Evolutionary conservation across 2,797 vertebrate genomes (phyloP).

Genomic region (Euphonia xanthogaster): DNA sequence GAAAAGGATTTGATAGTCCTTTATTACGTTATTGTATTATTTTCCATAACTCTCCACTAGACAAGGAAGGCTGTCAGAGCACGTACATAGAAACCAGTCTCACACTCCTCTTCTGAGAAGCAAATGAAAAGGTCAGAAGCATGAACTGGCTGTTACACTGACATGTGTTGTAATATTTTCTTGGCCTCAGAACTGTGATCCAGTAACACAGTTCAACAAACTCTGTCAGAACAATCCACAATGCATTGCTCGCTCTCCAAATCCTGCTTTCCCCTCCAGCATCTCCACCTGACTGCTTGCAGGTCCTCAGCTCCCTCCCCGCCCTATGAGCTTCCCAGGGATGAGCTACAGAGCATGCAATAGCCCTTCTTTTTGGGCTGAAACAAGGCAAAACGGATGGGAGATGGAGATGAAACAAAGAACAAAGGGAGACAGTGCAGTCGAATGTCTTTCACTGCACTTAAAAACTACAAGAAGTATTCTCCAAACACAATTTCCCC

Average conservation of each 20-base stretch:
- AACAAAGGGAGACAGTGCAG: neutral
- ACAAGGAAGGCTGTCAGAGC: neutral
- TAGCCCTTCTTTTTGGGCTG: neutral
- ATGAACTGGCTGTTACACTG: neutral
- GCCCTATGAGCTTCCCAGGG: neutral
- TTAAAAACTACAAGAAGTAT: neutral
- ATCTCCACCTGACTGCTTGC: neutral
- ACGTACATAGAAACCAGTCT: neutral
- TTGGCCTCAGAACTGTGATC: neutral
- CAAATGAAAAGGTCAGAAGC: neutral
- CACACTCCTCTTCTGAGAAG: neutral
- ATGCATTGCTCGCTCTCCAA: neutral
- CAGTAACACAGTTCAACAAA: neutral
- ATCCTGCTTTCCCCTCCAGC: neutral
- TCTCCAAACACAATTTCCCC: neutral
- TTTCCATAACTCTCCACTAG: neutral
- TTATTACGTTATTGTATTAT: neutral
- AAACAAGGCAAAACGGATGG: neutral
- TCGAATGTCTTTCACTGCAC: neutral
- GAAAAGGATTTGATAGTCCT: neutral
- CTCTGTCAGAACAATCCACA: neutral
- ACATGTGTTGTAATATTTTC: neutral
- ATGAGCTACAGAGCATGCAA: neutral
- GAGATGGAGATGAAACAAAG: neutral
- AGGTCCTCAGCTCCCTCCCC: neutral